Conservation (phyloP, 2,888 invertebrate genomes). For the Lathronympha strigana region DNA sequence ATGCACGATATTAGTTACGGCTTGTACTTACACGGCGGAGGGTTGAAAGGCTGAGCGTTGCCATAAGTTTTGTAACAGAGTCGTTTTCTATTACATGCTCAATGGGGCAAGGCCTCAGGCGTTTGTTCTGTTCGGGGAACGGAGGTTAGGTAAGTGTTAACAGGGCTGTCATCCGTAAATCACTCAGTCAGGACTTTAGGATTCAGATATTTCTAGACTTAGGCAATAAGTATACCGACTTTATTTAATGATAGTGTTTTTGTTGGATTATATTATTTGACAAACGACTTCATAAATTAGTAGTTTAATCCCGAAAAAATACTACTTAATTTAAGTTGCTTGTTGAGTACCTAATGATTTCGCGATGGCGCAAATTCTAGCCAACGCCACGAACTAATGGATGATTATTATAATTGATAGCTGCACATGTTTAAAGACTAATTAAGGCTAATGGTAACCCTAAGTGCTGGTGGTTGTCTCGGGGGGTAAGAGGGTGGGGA, state of each 20-base stretch:
- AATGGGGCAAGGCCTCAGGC: constrained; percentile 73
- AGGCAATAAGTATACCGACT: not conserved
- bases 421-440: constrained; percentile 25
- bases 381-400: not conserved
- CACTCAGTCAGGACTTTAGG: constrained; percentile 32
- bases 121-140: constrained; percentile 68
- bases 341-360: no score
- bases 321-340: no score
- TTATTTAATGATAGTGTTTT: not conserved
- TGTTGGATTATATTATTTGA: not conserved
- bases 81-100: constrained; percentile 62
- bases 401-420: not conserved
- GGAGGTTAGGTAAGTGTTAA: constrained; percentile 63
- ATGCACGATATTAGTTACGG: constrained; percentile 59
- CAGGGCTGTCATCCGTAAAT: constrained; percentile 39
- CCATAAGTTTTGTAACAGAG: constrained; percentile 60
- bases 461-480: constrained; percentile 62
- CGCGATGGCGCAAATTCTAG: not conserved
- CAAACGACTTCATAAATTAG: not conserved
- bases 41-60: constrained; percentile 54
- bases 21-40: constrained; percentile 45
- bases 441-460: constrained; percentile 44
- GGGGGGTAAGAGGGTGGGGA: constrained; percentile 64
- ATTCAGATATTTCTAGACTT: constrained; percentile 1
- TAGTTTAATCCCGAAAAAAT: not conserved